Percentiles rank a stretch among this genome's conserved stretches.
phyloP scores from a whole-genome alignment of 2,888 invertebrate species.

The Pyrrhosoma nymphula region DNA sequence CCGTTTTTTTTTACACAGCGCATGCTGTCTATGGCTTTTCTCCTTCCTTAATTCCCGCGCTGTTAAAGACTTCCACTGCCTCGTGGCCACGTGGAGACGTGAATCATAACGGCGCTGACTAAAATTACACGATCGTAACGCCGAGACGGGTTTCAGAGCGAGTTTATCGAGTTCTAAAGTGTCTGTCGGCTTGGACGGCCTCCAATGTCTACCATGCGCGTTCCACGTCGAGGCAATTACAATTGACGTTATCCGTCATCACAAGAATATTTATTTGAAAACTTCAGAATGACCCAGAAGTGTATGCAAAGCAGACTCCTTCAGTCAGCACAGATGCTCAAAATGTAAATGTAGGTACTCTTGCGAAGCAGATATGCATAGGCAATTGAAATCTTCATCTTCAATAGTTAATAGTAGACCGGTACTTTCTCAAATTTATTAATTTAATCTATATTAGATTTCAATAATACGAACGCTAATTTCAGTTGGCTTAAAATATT shows the following conservation, averaged over 20 bases:
- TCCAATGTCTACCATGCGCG: not conserved
- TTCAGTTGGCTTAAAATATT: no score
- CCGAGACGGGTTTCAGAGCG: constrained; percentile 1
- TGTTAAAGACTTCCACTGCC: not conserved
- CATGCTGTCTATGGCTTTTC: not conserved
- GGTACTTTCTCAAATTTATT: no score
- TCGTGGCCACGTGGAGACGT: not conserved
- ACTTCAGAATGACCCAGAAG: not conserved
- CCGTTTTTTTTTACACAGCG: not conserved
- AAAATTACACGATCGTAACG: not conserved
- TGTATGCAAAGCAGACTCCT: not conserved
- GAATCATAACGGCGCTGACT: not conserved
- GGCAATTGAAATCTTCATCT: not conserved
- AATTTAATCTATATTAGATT: no score
- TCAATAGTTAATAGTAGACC: no score
- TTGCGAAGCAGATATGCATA: not conserved
- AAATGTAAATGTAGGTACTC: not conserved
- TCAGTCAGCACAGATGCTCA: not conserved
- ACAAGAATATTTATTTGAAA: not conserved
- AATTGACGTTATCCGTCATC: not conserved
- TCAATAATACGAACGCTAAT: no score
- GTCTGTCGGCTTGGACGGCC: not conserved
- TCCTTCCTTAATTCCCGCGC: not conserved
- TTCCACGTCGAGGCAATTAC: not conserved
- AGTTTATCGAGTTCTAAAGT: not conserved